Evolutionary conservation across 2,113 vertebrate species (phyloP).

Genomic region (Ariopsis seemanni): DNA sequence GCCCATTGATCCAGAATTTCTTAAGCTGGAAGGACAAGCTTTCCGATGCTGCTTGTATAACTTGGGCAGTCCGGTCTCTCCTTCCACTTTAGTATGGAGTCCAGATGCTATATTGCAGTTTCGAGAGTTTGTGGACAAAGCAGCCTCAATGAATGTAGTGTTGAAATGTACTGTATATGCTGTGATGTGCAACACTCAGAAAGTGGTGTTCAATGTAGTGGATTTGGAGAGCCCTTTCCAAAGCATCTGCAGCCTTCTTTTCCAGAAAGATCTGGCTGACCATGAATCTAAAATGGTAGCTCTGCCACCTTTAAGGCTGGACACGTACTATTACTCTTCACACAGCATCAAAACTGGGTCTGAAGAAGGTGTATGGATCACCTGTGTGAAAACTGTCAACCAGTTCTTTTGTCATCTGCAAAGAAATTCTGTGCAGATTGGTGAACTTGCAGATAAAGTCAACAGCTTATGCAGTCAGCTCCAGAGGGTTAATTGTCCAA

Average conservation of each 20-base stretch:
- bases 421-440: conserved; percentile 72
- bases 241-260: conserved; percentile 79
- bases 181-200: conserved; percentile 75
- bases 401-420: conserved; percentile 87
- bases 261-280: conserved; percentile 68
- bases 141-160: conserved; percentile 61
- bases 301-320: conserved; percentile 71
- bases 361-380: conserved; percentile 82
- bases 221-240: conserved; percentile 90
- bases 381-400: conserved; percentile 73
- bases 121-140: conserved; percentile 75
- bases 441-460: conserved; percentile 72
- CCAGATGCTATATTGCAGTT: conserved; percentile 73
- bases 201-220: conserved; percentile 81
- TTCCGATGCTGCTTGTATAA: conserved; percentile 92
- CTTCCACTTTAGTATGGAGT: conserved; percentile 78
- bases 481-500: conserved; percentile 56
- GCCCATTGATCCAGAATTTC: conserved; percentile 72
- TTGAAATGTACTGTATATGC: conserved; percentile 91
- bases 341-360: conserved; percentile 85
- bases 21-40: conserved; percentile 81
- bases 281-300: conserved; percentile 62
- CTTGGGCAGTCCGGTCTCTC: conserved; percentile 72
- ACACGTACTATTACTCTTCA: conserved; percentile 85
- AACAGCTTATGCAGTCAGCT: conserved; percentile 65